A percentile compares a stretch with the other conserved stretches of the same genome.
Conservation (phyloP, 2,113 vertebrate genomes). For the Peromyscus californicus region DNA sequence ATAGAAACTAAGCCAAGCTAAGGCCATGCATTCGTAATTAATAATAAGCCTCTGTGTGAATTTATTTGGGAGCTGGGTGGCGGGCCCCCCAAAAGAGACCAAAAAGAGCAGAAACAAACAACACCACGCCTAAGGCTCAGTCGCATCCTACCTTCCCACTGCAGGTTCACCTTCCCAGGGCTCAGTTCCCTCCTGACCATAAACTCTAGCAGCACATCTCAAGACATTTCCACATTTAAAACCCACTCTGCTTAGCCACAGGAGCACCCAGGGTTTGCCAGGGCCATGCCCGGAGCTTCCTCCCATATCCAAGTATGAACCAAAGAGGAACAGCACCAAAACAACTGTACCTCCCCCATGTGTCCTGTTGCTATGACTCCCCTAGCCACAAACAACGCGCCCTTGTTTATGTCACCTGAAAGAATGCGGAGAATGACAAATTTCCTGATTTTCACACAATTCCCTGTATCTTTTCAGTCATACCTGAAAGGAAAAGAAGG, state of each 20-base stretch:
- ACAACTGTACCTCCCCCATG: rapidly evolving
- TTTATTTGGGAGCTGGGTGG: too few species aligned
- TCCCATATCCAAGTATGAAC: rapidly evolving
- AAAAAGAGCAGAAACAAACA: too few species aligned
- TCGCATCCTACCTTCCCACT: rapidly evolving
- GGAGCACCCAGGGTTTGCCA: too few species aligned
- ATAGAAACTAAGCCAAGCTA: too few species aligned
- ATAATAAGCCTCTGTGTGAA: too few species aligned
- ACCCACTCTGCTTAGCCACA: neutral
- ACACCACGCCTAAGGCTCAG: too few species aligned
- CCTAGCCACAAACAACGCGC: rapidly evolving
- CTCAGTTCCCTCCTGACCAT: neutral
- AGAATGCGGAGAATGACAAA: neutral
- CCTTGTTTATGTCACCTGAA: neutral
- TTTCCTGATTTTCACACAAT: neutral
- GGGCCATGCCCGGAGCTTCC: neutral
- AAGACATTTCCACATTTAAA: too few species aligned
- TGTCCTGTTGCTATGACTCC: rapidly evolving
- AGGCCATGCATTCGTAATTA: too few species aligned
- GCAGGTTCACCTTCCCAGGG: rapidly evolving
- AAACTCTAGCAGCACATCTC: neutral
- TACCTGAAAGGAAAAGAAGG: neutral
- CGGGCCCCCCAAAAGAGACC: too few species aligned
- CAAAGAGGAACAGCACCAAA: rapidly evolving
- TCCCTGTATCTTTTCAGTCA: neutral